Evolutionary conservation across 2,797 vertebrate species (phyloP).

Genomic region (Artibeus jamaicensis): DNA sequence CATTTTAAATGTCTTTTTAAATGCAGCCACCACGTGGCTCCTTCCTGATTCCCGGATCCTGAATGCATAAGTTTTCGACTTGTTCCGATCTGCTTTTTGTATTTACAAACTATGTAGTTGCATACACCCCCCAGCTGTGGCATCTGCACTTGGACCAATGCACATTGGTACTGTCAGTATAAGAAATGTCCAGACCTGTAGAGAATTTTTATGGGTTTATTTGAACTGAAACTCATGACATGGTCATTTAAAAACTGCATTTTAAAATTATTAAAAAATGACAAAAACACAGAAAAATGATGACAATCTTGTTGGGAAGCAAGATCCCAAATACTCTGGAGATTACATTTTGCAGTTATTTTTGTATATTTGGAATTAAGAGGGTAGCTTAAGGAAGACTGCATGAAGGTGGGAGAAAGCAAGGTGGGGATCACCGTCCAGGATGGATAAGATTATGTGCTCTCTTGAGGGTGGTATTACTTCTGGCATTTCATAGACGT

Average conservation of each 20-base stretch:
- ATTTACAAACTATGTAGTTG: neutral
- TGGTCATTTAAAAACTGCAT: neutral
- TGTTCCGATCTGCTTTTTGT: neutral
- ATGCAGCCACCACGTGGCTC: neutral
- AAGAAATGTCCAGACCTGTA: neutral
- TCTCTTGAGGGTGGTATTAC: neutral
- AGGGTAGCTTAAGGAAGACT: neutral
- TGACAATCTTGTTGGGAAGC: neutral
- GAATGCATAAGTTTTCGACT: neutral
- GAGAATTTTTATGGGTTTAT: neutral
- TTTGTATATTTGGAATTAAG: neutral
- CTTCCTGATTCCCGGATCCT: neutral
- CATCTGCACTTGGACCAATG: neutral
- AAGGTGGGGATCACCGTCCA: neutral
- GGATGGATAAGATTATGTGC: too few species aligned
- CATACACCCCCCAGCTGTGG: neutral
- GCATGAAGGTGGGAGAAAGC: neutral
- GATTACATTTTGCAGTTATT: neutral
- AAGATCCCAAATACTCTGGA: neutral
- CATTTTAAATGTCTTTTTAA: neutral
- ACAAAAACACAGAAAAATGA: neutral
- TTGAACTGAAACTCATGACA: neutral
- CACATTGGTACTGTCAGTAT: neutral
- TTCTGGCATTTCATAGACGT: neutral
- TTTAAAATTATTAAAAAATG: neutral